phyloP scores from a whole-genome alignment of 2,797 vertebrate species.

The Sebastolobus altivelis region DNA sequence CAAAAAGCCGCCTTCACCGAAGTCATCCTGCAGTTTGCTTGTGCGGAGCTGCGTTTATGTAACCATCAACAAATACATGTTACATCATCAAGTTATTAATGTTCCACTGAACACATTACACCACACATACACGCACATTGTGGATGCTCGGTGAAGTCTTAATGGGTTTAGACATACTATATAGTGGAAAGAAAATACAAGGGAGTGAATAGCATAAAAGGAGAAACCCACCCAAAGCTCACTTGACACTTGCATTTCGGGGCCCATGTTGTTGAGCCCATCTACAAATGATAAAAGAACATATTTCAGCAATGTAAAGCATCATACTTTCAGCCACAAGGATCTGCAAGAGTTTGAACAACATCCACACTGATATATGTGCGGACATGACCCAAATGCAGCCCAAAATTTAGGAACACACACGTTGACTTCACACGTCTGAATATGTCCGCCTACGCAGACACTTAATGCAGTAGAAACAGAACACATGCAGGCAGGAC shows the following conservation, averaged over 20 bases:
- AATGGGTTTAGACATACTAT: not conserved
- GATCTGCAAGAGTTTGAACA: not conserved
- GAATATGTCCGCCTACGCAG: not conserved
- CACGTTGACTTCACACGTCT: not conserved
- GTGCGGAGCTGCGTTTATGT: slow-evolving; percentile 36
- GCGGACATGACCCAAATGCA: not conserved
- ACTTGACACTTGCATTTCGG: not conserved
- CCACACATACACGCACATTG: not conserved
- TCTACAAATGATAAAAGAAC: not conserved
- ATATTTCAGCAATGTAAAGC: not conserved
- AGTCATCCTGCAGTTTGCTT: slow-evolving; percentile 30
- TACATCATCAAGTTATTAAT: slow-evolving; percentile 56
- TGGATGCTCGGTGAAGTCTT: not conserved
- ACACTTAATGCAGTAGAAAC: not conserved
- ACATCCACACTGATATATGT: not conserved
- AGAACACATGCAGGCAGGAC: not conserved
- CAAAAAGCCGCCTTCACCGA: slow-evolving; percentile 9
- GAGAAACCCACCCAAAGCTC: not conserved
- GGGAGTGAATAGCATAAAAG: not conserved
- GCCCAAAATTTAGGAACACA: not conserved
- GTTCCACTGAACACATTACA: slow-evolving; percentile 42
- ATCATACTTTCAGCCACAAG: not conserved
- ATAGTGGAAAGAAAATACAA: slow-evolving; percentile 4
- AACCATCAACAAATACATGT: slow-evolving; percentile 42
- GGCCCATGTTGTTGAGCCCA: not conserved